Conservation (phyloP, 1,140 invertebrate genomes). For the Melitaea cinxia region DNA sequence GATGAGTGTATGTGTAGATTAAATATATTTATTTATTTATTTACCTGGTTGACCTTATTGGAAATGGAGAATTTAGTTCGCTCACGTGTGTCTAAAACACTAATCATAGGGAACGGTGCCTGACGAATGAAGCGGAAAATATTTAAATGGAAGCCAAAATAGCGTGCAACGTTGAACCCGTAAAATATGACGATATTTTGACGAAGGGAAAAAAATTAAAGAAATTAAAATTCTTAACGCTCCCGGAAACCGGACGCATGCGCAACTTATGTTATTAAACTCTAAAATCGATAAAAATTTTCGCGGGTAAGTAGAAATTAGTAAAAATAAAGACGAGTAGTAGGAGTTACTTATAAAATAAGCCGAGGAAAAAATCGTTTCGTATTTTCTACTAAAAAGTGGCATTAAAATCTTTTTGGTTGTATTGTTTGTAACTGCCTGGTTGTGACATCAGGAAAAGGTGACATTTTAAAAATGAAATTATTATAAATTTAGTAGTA, state of each 20-base stretch:
- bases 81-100: constrained; percentile 61
- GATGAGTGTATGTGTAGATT: no score
- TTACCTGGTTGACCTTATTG: background rate
- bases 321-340: background rate
- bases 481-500: no score
- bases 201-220: constrained; percentile 59
- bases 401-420: no score
- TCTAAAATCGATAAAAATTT: constrained; percentile 45
- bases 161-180: constrained; percentile 59
- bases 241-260: constrained; percentile 62
- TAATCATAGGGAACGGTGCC: constrained; percentile 70
- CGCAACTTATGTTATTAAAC: constrained; percentile 62
- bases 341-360: background rate
- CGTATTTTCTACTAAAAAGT: no score
- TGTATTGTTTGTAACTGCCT: no score
- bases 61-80: constrained; percentile 11
- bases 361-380: no score
- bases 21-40: no score
- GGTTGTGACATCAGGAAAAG: no score
- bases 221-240: constrained; percentile 68
- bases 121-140: constrained; percentile 80
- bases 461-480: no score
- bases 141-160: constrained; percentile 79
- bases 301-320: background rate
- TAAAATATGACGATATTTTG: constrained; percentile 67